Conservation (phyloP, 1,140 invertebrate genomes). For the Aphis craccivora region DNA sequence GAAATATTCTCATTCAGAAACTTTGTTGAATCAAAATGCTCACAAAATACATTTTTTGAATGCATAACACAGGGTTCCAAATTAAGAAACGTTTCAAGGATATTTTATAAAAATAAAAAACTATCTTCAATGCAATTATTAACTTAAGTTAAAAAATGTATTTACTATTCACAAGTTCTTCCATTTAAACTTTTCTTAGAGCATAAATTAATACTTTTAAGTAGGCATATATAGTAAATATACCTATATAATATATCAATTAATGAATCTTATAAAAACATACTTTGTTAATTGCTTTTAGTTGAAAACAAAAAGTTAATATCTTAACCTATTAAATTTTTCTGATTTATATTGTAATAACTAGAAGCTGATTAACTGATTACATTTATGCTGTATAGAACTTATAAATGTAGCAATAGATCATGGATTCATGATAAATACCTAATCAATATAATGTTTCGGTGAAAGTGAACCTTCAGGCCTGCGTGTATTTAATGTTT, state of each 20-base stretch:
- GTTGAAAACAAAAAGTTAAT: not conserved
- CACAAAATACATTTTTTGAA: not conserved
- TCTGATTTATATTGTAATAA: not conserved
- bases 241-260: not conserved
- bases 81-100: not conserved
- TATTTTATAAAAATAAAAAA: not conserved
- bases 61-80: not conserved
- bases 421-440: constrained; percentile 19
- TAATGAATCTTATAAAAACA: not conserved
- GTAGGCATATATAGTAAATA: not conserved
- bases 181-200: not conserved
- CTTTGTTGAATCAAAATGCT: not conserved
- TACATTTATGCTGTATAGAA: not conserved
- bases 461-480: constrained; percentile 53
- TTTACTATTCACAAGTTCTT: not conserved
- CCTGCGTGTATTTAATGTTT: not conserved
- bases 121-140: not conserved
- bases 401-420: constrained; percentile 38
- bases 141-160: not conserved
- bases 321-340: not conserved
- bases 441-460: constrained; percentile 34
- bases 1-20: constrained; percentile 14
- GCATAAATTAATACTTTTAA: not conserved
- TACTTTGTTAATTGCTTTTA: not conserved
- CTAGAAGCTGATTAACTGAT: not conserved